These are phyloP conservation scores for Sesamia nonagrioides DNA, from an alignment of 1,140 invertebrate species.

Conservation along the genomic window DNA sequence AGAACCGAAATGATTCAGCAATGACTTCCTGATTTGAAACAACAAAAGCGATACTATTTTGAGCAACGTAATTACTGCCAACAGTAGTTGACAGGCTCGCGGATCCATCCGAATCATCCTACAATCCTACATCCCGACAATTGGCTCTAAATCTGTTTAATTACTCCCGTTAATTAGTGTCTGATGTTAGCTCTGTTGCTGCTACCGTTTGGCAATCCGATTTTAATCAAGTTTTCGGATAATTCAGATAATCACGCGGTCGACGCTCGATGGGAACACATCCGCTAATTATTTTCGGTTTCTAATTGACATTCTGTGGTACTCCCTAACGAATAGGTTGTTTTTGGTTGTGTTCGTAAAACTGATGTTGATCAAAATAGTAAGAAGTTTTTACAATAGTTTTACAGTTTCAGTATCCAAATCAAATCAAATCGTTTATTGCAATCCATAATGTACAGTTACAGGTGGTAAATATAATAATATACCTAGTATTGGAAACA, in stretches of 20 bases:
- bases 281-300: constrained; percentile 30
- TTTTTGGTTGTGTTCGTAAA: not conserved
- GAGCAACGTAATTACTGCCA: not conserved
- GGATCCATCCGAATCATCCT: not conserved
- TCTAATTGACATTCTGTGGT: not conserved
- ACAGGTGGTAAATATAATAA: no score
- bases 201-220: constrained; percentile 24
- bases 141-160: constrained; percentile 37
- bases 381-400: no score
- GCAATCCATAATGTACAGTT: no score
- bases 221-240: constrained; percentile 35
- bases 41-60: not conserved
- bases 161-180: constrained; percentile 23
- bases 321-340: not conserved
- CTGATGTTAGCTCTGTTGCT: constrained; percentile 12
- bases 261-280: not conserved
- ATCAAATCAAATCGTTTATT: no score
- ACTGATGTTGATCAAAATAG: no score
- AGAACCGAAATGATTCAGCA: no score
- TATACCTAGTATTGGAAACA: no score
- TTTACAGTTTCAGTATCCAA: no score
- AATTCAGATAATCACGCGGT: constrained; percentile 23
- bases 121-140: constrained; percentile 19
- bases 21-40: no score
- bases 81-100: not conserved